phyloP scores from a whole-genome alignment of 2,888 invertebrate genomes.

The Synanthedon vespiformis region DNA sequence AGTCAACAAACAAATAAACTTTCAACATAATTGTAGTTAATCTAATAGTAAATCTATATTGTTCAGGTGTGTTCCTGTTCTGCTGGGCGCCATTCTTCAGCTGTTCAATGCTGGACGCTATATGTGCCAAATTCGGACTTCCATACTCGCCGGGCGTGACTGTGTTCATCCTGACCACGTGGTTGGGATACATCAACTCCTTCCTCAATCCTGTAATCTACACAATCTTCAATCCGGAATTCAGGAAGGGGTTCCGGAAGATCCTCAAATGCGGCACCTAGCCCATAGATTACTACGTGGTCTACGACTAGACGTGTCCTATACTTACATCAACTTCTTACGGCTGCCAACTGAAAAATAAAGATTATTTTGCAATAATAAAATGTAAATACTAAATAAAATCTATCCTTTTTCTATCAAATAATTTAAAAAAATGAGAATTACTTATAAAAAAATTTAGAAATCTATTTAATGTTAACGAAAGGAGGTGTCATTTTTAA shows the following conservation, averaged over 20 bases:
- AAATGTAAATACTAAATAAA: too few species aligned
- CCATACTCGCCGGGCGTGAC: conserved; percentile 87
- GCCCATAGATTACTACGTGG: conserved; percentile 53
- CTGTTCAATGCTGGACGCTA: conserved; percentile 96
- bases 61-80: conserved; percentile 93
- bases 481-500: too few species aligned
- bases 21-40: too few species aligned
- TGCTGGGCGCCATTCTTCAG: conserved; percentile 99
- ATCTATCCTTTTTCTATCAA: too few species aligned
- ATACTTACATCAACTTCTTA: too few species aligned
- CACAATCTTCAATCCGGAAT: conserved; percentile 96
- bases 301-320: conserved; percentile 18
- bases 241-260: conserved; percentile 97
- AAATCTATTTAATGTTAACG: too few species aligned
- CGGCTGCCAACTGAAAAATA: too few species aligned
- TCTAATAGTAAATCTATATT: too few species aligned
- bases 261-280: conserved; percentile 79
- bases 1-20: too few species aligned
- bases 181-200: conserved; percentile 98
- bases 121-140: conserved; percentile 87
- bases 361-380: too few species aligned
- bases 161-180: conserved; percentile 93
- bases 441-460: too few species aligned
- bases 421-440: too few species aligned
- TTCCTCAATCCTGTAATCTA: conserved; percentile 94